Conservation (phyloP, 2,888 invertebrate species). For the Mesorhabditis sp. region DNA sequence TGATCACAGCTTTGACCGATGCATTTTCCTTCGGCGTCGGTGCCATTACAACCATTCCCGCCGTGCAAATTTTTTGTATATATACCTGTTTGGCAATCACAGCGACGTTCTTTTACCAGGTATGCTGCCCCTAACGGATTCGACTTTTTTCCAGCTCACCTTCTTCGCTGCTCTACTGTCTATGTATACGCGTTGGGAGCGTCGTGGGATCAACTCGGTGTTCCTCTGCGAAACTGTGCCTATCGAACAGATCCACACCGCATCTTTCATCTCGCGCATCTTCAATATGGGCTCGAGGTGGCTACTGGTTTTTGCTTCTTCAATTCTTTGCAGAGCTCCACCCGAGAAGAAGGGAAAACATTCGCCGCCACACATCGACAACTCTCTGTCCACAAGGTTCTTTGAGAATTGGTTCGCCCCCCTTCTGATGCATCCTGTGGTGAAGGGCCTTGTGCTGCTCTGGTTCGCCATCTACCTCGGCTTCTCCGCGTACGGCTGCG, state of each 20-base stretch:
- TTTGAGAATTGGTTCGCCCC: constrained; percentile 55
- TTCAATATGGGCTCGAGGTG: constrained; percentile 35
- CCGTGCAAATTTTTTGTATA: constrained; percentile 88
- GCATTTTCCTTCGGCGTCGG: constrained; percentile 57
- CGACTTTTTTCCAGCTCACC: constrained; percentile 40
- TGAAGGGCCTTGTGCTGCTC: constrained; percentile 43
- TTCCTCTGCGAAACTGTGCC: constrained; percentile 33
- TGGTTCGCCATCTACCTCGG: constrained; percentile 55
- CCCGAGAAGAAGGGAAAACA: constrained; percentile 15
- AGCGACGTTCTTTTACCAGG: constrained; percentile 56
- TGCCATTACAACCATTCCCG: constrained; percentile 85
- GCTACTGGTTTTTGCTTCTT: not conserved
- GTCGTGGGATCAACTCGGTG: constrained; percentile 40
- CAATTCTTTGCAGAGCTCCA: constrained; percentile 15
- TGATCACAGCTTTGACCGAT: constrained; percentile 69
- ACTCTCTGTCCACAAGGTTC: constrained; percentile 43
- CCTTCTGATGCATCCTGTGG: constrained; percentile 54
- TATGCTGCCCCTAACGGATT: constrained; percentile 12
- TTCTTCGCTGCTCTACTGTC: constrained; percentile 55
- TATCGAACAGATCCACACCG: constrained; percentile 21
- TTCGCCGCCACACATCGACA: constrained; percentile 19
- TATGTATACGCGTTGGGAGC: constrained; percentile 48
- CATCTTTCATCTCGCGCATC: constrained; percentile 17
- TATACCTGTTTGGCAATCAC: constrained; percentile 68
- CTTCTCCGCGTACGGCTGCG: constrained; percentile 55